phyloP scores from a whole-genome alignment of 2,113 vertebrate genomes.

The Catharus bicknelli region DNA sequence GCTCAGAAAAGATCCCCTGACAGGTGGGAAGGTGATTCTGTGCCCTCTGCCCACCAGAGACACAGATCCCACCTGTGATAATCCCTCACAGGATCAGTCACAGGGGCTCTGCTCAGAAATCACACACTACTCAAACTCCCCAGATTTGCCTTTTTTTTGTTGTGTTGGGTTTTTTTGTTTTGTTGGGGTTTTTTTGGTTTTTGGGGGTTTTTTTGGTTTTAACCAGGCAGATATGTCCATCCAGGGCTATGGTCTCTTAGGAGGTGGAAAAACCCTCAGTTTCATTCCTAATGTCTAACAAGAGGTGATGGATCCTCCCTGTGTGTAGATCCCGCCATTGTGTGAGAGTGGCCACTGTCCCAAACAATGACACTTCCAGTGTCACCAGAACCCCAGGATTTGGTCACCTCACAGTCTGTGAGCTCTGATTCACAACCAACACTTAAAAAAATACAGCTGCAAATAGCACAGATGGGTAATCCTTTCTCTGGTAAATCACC shows the following conservation, averaged over 20 bases:
- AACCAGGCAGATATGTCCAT: background rate
- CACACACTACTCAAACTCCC: background rate
- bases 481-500: background rate
- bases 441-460: background rate
- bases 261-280: background rate
- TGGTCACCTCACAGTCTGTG: background rate
- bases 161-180: background rate
- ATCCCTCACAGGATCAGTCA: background rate
- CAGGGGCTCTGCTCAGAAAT: background rate
- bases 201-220: background rate
- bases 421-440: background rate
- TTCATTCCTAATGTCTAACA: background rate
- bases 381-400: background rate
- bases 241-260: background rate
- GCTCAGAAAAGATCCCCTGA: background rate
- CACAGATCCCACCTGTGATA: background rate
- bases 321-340: accelerated
- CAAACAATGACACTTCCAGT: background rate
- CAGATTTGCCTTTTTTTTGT: background rate
- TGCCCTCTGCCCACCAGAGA: background rate
- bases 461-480: background rate
- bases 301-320: background rate
- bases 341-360: background rate
- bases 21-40: background rate
- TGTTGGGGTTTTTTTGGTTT: background rate